phyloP scores from a whole-genome alignment of 2,113 vertebrate species.

The Pycnonotus jocosus region DNA sequence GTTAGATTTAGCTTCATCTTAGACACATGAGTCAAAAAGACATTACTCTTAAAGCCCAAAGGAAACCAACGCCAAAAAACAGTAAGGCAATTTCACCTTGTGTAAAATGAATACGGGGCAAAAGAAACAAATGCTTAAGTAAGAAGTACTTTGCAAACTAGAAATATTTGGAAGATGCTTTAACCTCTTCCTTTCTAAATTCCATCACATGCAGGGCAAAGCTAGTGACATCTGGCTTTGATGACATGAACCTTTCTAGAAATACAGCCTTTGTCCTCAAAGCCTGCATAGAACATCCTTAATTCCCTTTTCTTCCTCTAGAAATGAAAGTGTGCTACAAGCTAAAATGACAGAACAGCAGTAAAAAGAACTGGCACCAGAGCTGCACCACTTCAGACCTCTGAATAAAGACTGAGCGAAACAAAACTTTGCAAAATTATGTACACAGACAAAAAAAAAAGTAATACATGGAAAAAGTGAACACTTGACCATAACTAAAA shows the following conservation, averaged over 20 bases:
- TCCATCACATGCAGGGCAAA: background rate
- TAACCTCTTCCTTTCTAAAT: background rate
- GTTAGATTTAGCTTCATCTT: background rate
- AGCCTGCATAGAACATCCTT: background rate
- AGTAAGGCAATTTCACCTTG: background rate
- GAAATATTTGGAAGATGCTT: background rate
- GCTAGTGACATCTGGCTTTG: background rate
- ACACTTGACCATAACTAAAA: background rate
- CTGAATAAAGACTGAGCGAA: background rate
- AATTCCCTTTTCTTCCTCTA: background rate
- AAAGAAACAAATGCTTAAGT: background rate
- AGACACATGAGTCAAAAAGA: background rate
- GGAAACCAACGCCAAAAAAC: background rate
- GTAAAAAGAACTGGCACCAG: background rate
- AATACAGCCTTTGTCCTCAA: background rate
- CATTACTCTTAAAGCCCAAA: background rate
- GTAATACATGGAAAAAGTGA: background rate
- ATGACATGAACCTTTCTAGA: background rate
- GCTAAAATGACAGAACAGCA: background rate
- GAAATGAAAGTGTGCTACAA: background rate
- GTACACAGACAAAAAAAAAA: background rate
- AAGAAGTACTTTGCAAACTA: background rate
- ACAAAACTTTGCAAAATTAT: background rate
- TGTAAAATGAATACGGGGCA: accelerated
- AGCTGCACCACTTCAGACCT: background rate